Percentiles rank a stretch among this genome's conserved stretches.
Conservation (phyloP, 2,113 vertebrate genomes). For the Neolamprologus sp. region DNA sequence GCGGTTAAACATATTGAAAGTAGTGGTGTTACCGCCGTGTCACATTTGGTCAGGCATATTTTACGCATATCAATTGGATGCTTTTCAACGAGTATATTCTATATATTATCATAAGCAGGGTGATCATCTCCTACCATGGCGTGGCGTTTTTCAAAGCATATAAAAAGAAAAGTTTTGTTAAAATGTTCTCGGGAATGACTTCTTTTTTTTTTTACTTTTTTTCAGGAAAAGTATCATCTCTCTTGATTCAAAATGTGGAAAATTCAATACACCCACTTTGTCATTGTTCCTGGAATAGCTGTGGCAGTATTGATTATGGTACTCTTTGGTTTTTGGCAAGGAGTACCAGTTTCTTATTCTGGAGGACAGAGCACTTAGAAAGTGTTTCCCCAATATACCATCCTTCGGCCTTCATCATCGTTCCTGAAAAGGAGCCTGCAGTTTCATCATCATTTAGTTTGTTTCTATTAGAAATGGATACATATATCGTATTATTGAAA, state of each 20-base stretch:
- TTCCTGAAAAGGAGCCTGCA: neutral
- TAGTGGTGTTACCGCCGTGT: neutral
- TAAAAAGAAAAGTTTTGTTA: neutral
- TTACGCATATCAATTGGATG: neutral
- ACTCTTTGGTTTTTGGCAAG: slow-evolving; percentile 39
- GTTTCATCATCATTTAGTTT: neutral
- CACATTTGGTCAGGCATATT: neutral
- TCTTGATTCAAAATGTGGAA: slow-evolving; percentile 42
- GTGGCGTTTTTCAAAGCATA: neutral
- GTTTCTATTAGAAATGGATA: neutral
- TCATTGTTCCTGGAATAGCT: slow-evolving; percentile 59
- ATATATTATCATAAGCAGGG: neutral
- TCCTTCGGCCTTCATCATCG: neutral
- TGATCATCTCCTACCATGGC: neutral
- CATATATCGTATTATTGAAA: neutral
- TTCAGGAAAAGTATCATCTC: slow-evolving; percentile 1
- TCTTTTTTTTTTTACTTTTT: neutral
- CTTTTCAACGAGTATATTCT: neutral
- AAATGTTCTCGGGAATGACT: slow-evolving; percentile 8
- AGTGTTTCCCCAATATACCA: slow-evolving; percentile 12
- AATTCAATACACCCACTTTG: slow-evolving; percentile 50
- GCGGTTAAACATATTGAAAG: neutral
- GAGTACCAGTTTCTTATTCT: neutral
- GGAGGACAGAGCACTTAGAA: slow-evolving; percentile 38
- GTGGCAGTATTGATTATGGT: slow-evolving; percentile 45